Evolutionary conservation across 2,888 invertebrate genomes (phyloP).

Genomic region (Macaria liturata): DNA sequence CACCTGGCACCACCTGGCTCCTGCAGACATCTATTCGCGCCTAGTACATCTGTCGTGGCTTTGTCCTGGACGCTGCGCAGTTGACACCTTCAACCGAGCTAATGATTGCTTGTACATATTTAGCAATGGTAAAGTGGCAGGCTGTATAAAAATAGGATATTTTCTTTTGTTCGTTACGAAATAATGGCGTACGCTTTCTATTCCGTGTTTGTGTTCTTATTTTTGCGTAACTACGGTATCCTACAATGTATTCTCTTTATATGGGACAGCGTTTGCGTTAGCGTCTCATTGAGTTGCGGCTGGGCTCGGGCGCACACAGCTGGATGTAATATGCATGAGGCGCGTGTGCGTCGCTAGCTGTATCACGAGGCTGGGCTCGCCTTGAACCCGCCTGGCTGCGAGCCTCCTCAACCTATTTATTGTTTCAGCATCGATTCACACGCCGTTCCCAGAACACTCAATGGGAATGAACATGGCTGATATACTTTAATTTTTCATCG

Average conservation of each 20-base stretch:
- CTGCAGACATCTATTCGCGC: constrained; percentile 30
- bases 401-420: constrained; percentile 33
- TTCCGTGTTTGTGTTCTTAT: too few relatives aligned
- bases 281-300: constrained; percentile 11
- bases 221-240: too few relatives aligned
- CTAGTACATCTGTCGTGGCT: constrained; percentile 39
- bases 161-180: constrained; percentile 1
- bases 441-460: constrained; percentile 24
- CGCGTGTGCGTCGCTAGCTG: constrained; percentile 28
- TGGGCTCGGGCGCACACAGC: constrained; percentile 3
- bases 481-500: constrained; percentile 14
- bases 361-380: constrained; percentile 31
- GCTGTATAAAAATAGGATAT: background rate
- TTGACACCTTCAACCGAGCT: constrained; percentile 11
- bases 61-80: constrained; percentile 11
- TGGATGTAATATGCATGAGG: constrained; percentile 17
- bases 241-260: too few relatives aligned
- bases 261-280: too few relatives aligned
- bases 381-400: constrained; percentile 36
- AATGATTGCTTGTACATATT: too few relatives aligned
- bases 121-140: background rate
- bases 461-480: constrained; percentile 16
- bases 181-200: background rate
- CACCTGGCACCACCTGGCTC: constrained; percentile 36
- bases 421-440: constrained; percentile 42